Evolutionary conservation across 1,140 invertebrate species (phyloP), one percentile per base, ranked within the genome.

Genomic region (Bicyclus anynana): DNA sequence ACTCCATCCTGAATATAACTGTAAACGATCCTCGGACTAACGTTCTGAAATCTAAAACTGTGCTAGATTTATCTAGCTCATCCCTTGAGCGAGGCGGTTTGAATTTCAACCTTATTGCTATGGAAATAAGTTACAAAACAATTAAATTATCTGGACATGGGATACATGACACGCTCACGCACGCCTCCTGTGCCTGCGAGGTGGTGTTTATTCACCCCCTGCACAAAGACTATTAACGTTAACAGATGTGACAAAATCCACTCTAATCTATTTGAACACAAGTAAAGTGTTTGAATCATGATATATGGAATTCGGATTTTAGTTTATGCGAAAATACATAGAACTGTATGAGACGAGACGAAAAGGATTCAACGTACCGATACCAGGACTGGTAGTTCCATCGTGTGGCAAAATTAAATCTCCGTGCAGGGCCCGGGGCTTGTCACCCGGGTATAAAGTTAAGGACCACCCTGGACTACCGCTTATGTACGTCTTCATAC

Each of bases 161-260:
- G 62, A 65, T 52, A 80, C 55, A 63, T 65, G 74, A 77, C 71
- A 75, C 68, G 61, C 55, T 52, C 70, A 73, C 67, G 67, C 73
- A 75, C 72, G 68, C 68, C 73, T 74, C 76, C 71, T 62, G 59
- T 67, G 59, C 67, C 62, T 51, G 62, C 63, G 54, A 72, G 67
- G 74, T 69, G 70, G 77, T 75, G 76, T 77, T 69, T 70, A 16
- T 38, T 77, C 74, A 73, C 77, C 77, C 72, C 71, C 74, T 60
- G 64, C 14, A 46, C 66, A 72, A 56, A 75, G 68, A 78, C 5
- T 67, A 72, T 26, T 18, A 42, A 56, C 47, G 16, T 17, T 2
- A n/a, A 37, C 33, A 48, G 44, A 54, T 54, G 5, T 7, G 10
- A 35, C 27, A 47, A 5, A 12, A 51, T 38, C n/a, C 2, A 17